Percentiles rank a stretch among this genome's conserved stretches.
phyloP scores from a whole-genome alignment of 2,888 invertebrate species.

The Dusona sp. region DNA sequence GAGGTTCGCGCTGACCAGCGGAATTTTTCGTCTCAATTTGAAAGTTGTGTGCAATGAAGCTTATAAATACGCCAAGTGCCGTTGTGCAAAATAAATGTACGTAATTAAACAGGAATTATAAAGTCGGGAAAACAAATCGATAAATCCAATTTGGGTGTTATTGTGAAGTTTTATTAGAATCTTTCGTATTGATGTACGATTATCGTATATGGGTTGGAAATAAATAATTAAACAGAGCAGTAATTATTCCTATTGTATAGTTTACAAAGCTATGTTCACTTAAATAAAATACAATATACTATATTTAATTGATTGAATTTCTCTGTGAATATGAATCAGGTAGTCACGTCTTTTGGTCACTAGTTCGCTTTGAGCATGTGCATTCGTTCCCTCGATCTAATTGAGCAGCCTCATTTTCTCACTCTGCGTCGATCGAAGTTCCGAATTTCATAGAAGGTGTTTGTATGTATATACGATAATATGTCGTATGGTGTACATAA shows the following conservation, averaged over 20 bases:
- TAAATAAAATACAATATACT: not conserved
- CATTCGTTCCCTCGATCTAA: not conserved
- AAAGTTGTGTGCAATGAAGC: not conserved
- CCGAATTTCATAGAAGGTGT: slow-evolving; percentile 14
- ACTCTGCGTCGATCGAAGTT: slow-evolving; percentile 15
- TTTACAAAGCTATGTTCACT: not conserved
- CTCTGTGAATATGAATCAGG: not conserved
- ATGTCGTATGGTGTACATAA: slow-evolving; percentile 21
- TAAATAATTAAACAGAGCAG: not conserved
- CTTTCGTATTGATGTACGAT: not conserved
- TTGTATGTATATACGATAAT: slow-evolving; percentile 11
- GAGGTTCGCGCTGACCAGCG: not conserved
- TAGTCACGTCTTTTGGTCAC: not conserved
- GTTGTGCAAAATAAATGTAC: not conserved
- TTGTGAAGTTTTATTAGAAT: not conserved
- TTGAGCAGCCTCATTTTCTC: not conserved
- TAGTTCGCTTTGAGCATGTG: not conserved
- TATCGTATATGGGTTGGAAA: not conserved
- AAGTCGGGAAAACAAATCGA: not conserved
- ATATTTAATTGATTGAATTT: not conserved
- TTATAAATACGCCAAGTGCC: not conserved
- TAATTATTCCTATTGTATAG: not conserved
- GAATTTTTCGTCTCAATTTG: not conserved
- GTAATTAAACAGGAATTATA: not conserved
- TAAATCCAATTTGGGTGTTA: not conserved